Percentiles rank a stretch among this genome's conserved stretches.
phyloP scores from a whole-genome alignment of 92 coral and sea anemone genomes.

The Pocillopora grandis region DNA sequence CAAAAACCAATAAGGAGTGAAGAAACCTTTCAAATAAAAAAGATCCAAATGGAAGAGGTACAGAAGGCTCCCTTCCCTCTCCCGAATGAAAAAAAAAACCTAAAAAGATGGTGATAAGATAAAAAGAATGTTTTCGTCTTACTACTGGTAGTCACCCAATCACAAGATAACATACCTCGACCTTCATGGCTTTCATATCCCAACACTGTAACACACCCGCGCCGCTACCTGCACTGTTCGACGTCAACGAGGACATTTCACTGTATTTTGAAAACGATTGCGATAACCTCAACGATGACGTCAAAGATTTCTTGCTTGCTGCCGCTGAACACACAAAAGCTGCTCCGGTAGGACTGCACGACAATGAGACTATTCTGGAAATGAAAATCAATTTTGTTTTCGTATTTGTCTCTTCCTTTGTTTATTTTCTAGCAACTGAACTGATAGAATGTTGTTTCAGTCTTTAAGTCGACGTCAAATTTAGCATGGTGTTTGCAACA shows the following conservation, averaged over 20 bases:
- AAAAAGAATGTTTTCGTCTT: background rate
- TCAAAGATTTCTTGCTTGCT: conserved; percentile 49
- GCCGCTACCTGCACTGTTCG: conserved; percentile 23
- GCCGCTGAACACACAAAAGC: conserved; percentile 96
- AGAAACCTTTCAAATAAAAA: too few species aligned
- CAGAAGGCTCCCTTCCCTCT: too few species aligned
- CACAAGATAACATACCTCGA: conserved; percentile 63
- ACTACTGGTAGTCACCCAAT: background rate
- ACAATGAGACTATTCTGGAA: conserved; percentile 85
- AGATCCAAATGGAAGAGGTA: too few species aligned
- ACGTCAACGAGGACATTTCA: conserved; percentile 54
- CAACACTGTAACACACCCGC: conserved; percentile 89
- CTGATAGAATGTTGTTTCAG: too few species aligned
- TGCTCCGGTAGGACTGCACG: conserved; percentile 90
- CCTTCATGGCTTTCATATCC: conserved; percentile 87
- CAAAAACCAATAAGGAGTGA: background rate
- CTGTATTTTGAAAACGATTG: conserved; percentile 42
- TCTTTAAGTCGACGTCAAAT: too few species aligned
- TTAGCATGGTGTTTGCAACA: too few species aligned
- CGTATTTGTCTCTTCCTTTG: too few species aligned
- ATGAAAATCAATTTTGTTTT: background rate
- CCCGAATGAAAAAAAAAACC: too few species aligned
- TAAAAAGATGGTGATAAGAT: background rate
- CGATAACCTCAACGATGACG: conserved; percentile 47
- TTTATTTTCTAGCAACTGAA: too few species aligned